These are phyloP conservation scores for Apamea epomidion DNA, from an alignment of 2,888 invertebrate species.

Conservation along the genomic window DNA sequence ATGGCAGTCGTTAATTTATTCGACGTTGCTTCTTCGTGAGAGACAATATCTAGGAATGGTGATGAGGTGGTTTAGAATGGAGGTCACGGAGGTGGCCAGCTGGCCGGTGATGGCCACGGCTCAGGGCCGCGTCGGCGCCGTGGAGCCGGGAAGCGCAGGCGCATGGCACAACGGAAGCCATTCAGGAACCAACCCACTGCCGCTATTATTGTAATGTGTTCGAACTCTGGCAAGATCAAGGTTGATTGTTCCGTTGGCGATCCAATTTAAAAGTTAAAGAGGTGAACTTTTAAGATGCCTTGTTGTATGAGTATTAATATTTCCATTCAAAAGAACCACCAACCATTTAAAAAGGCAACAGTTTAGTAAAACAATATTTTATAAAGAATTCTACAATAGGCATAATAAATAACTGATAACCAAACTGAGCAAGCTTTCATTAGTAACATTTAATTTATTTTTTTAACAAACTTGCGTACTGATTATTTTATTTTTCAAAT, in stretches of 20 bases:
- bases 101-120: constrained; percentile 81
- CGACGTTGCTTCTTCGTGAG: constrained; percentile 43
- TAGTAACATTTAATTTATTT: neutral
- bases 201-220: constrained; percentile 71
- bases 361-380: constrained; percentile 17
- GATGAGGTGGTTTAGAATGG: constrained; percentile 74
- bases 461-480: constrained; percentile 10
- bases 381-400: constrained; percentile 18
- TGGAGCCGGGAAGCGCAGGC: constrained; percentile 81
- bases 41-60: constrained; percentile 67
- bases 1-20: constrained; percentile 56
- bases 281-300: neutral
- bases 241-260: constrained; percentile 57
- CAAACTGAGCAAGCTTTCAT: constrained; percentile 27
- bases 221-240: constrained; percentile 80
- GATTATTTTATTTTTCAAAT: constrained; percentile 15
- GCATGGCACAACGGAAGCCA: constrained; percentile 79
- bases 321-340: neutral
- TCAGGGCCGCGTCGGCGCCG: constrained; percentile 77
- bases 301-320: neutral
- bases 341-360: constrained; percentile 10
- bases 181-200: constrained; percentile 79
- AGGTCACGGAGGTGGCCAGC: constrained; percentile 84
- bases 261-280: constrained; percentile 14
- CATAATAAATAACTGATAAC: constrained; percentile 35